Evolutionary conservation across 1,140 invertebrate species (phyloP), one percentile per base, ranked within the genome.

Genomic region (Wiebesia pumilae): DNA sequence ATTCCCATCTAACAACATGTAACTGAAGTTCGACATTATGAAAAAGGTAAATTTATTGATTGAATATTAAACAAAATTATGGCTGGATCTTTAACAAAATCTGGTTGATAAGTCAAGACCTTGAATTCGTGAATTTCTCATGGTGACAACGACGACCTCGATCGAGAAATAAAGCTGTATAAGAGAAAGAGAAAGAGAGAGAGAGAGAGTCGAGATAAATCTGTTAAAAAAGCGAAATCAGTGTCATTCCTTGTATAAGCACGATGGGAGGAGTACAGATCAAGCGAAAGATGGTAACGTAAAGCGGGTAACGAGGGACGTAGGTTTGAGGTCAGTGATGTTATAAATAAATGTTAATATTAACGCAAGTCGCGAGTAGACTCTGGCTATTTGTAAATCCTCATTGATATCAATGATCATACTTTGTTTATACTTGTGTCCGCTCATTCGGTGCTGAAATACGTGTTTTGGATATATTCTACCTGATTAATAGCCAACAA

Each of bases 321-420:
- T 83, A 88, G 87, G 88, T 91, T 93, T 92, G 91, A 93, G 91
- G 91, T 90, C 91, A 91, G 83, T 58, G 38, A 87, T 90, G 91
- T 91, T 93, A 92, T 92, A 92, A 93, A 92, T 93, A 92, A 92
- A 91, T 91, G 90, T 89, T 91, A 92, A 92, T 92, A 92, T 92
- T 90, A 91, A 90, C 90, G 89, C 86, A 86, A 90, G 87, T 83
- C 87, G 89, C 87, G 88, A 51, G 67, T 40, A 35, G 21, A 65
- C 75, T 21, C 27, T 6, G 33, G 3, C 69, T 73, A 73, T 16
- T 40, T 10, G 33, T 24, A 21, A 38, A 40, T 19, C 69, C 24
- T 2, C 38, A 73, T 40, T 54, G 81, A 67, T 83, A 83, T 69
- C 62, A 47, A 75, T 51, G 83, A 9, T 51, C 9, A 62, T 69